Percentiles rank a stretch among this genome's conserved stretches.
Conservation (phyloP, 30 jellyfish, hydroid and myxozoan genomes). For the Cassiopea xamachana region DNA sequence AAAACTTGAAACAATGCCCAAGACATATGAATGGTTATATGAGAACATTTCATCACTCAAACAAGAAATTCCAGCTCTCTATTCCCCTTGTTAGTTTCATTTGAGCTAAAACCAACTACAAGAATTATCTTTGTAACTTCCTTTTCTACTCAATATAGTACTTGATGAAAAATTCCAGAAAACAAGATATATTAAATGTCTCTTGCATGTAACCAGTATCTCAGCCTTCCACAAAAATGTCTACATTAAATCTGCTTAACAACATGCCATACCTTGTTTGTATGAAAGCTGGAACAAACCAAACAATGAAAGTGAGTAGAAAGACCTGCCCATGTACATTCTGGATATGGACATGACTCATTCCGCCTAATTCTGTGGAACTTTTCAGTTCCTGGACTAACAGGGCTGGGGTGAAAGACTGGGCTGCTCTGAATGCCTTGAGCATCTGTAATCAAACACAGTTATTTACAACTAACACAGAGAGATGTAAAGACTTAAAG, state of each 20-base stretch:
- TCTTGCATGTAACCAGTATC: no score
- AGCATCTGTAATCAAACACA: not conserved
- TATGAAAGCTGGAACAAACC: constrained; percentile 69
- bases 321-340: constrained; percentile 78
- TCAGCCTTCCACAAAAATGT: no score
- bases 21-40: no score
- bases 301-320: constrained; percentile 74
- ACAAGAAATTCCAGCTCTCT: no score
- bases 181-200: no score
- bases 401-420: constrained; percentile 37
- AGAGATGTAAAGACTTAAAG: not conserved
- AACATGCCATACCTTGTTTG: constrained; percentile 57
- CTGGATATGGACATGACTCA: constrained; percentile 76
- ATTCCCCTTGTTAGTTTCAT: no score
- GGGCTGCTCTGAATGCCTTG: constrained; percentile 46
- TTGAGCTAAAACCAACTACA: no score
- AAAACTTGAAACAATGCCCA: no score
- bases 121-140: no score
- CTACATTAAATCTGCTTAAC: not conserved
- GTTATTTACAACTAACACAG: not conserved
- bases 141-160: no score
- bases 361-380: constrained; percentile 71
- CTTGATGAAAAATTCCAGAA: no score
- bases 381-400: constrained; percentile 46
- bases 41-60: no score